Base-by-base conservation (phyloP, 2,113 vertebrate genomes). In the Desmodus rotundus region DNA sequence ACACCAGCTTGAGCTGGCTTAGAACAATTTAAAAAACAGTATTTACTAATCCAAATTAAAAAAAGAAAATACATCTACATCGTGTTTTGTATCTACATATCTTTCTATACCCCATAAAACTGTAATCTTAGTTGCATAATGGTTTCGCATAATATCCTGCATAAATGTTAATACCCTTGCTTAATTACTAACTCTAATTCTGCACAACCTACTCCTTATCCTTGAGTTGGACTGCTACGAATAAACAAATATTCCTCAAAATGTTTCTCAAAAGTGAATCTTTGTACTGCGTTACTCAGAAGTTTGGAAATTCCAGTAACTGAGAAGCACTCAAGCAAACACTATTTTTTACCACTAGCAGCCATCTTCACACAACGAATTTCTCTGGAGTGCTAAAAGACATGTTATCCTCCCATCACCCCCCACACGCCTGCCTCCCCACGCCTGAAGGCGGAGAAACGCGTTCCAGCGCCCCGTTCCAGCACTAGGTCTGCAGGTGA, bases 351-450 rank as follows among this genome's bases (percentile, higher is more conserved):
- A 20, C 4, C 20, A 33, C 3, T 4, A 28, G 47, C 17, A 17
- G 6, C 33, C 43, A n/a, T 92, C 14, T 56, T 2, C 68, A 89
- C 68, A 54, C 28, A 77, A 50, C 0, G 4, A 5, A 74, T 9
- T 65, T 61, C 24, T 3, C 45, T 3, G 2, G 20, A 13, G 3
- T 24, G 2, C 58, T 61, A 9, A 68, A 36, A 54, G 2, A 14
- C 9, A 1, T 0, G 1, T 14, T 0, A 41, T 0, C 8, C 12
- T 31, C 26, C n/a, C 8, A 1, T 24, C 56, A 24, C 8, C 10
- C 7, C 24, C 1, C 43, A 10, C 12, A 31, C 12, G 26, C 10
- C 58, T 61, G 58, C 61, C 28, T 14, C 28, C 26, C 26, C 56
- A 7, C 2, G 9, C 12, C 28, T 0, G 13, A 26, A 63, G 61